Evolutionary conservation across 2,888 invertebrate species (phyloP), one percentile per base, ranked within the genome.

Genomic region (Amaurobius ferox): DNA sequence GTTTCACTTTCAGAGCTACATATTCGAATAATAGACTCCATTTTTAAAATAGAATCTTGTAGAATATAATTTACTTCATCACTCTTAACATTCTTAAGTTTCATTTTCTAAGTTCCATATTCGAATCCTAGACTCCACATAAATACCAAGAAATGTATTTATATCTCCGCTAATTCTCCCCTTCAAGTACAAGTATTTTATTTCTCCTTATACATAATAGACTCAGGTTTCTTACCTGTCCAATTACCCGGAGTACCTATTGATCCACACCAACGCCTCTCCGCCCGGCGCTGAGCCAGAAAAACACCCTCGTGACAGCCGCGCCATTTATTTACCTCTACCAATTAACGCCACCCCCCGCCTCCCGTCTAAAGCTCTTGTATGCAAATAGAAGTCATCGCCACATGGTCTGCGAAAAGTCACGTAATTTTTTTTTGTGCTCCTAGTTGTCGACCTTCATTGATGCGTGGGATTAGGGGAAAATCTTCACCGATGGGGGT

Each of bases 261-360:
- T 85, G 55, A 78, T 78, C 79, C 78, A 35, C 7, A 29, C 30
- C 35, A 35, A 66, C 35, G 48, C 62, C 26, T n/a, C 32, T 71
- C 70, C 78, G 72, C 68, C 73, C 73, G 77, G 85, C 72, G 78
- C 73, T 61, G 73, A 61, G 71, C 85, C 85, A 78, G 85, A 85
- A 85, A 85, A 85, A 79, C 85, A 64, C 61, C 68, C 61, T 61
- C 67, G 73, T 77, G 70, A 67, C 77, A 72, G 66, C 67, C 26
- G 39, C 28, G 48, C 78, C 70, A 85, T 77, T 81, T 85, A 78
- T 85, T 85, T 85, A 77, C 73, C 44, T 66, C 72, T 85, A 55
- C 83, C 83, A 83, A 83, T 83, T 83, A 83, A 68, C 74, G 68
- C 66, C 9, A 5, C 11, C 23, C 16, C 44, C 16, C 44, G 6